Evolutionary conservation across 2,888 invertebrate genomes (phyloP).

Genomic region (Sycophila texana): DNA sequence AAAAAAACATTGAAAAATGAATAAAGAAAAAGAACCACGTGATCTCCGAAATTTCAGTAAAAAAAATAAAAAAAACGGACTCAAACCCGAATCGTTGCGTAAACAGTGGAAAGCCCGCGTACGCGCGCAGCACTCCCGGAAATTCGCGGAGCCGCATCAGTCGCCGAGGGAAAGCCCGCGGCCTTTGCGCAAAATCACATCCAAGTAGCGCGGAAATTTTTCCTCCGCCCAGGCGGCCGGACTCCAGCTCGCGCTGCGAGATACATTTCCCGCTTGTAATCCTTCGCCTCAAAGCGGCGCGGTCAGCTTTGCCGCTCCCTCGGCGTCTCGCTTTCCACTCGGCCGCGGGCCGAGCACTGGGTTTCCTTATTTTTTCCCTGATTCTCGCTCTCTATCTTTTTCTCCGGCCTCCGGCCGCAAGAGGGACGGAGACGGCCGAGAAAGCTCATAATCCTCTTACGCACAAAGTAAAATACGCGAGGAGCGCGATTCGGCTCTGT

Average conservation of each 20-base stretch:
- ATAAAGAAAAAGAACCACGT: too few relatives aligned
- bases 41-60: too few relatives aligned
- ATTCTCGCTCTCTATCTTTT: constrained; percentile 37
- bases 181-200: too few relatives aligned
- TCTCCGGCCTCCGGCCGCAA: not conserved
- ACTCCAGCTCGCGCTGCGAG: not conserved
- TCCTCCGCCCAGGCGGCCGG: not conserved
- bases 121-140: not conserved
- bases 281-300: constrained; percentile 44
- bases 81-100: too few relatives aligned
- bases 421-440: constrained; percentile 25
- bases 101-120: not conserved
- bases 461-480: constrained; percentile 71
- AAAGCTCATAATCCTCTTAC: constrained; percentile 73
- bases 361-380: constrained; percentile 53
- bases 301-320: constrained; percentile 29
- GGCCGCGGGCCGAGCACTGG: not conserved
- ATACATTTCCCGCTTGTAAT: not conserved
- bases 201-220: constrained; percentile 2
- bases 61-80: too few relatives aligned
- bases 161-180: too few relatives aligned
- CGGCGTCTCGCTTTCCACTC: constrained; percentile 35
- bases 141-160: not conserved
- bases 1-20: too few relatives aligned
- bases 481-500: constrained; percentile 4